Evolutionary conservation across 2,888 invertebrate species (phyloP), one percentile per base, ranked within the genome.

Genomic region (Andrena marginata): DNA sequence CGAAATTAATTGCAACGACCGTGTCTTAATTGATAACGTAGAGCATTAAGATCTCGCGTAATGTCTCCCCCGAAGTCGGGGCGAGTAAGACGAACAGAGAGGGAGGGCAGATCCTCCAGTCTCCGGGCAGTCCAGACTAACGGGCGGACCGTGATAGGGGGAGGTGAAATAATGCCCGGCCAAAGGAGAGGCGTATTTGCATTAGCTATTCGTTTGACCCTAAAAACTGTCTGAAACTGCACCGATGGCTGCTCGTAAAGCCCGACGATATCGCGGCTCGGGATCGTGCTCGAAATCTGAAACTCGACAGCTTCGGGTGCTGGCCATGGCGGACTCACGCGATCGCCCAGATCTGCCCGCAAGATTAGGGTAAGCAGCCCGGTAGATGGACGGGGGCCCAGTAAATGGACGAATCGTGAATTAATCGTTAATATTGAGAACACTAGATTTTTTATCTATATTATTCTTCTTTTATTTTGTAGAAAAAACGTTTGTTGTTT

Each of bases 11-110:
- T 92, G 91, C 90, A 87, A 88, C 89, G 87, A 87, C 87, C 88
- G 87, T 88, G 89, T 88, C 89, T 91, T 92, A 92, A 92, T 92
- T 93, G 92, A 92, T 92, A 92, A 92, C 90, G 90, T 89, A 89
- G 82, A 78, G 87, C 91, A 90, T 92, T 92, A 92, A 91, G 90
- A 91, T 89, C 86, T 88, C 86, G 79, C 85, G 80, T 90, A 85
- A 89, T 85, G 89, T 80, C 77, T 73, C 77, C 73, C 31, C 62
- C 64, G n/a, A 67, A 64, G 76, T 69, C 77, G 70, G 77, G 75
- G 59, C 67, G 31, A 23, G 71, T 29, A 59, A 72, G 59, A 77
- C 60, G 31, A 70, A 68, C 48, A 60, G 73, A 74, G 75, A 69
- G 80, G 79, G 65, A 76, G 64, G 70, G 35, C 60, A 78, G 84